phyloP scores from a whole-genome alignment of 2,113 vertebrate genomes.

The Bucco capensis region DNA sequence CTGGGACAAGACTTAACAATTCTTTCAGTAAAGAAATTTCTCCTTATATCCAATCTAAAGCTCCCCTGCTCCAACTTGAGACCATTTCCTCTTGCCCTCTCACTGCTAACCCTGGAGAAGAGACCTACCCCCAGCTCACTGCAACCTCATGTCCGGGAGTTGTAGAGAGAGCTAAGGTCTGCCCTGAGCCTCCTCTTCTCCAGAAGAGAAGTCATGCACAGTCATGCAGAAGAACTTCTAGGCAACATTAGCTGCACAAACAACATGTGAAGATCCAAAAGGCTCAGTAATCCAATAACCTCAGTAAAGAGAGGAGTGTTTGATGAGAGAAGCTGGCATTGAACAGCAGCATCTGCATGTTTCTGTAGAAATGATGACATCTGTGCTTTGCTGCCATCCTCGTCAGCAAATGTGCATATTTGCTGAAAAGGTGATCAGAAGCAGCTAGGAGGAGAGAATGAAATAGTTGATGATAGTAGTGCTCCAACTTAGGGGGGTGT shows the following conservation, averaged over 20 bases:
- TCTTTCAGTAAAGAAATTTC: no score
- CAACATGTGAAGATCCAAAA: neutral
- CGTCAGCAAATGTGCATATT: slow-evolving; percentile 13
- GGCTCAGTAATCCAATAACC: no score
- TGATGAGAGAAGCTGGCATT: neutral
- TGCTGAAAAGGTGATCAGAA: neutral
- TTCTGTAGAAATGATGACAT: neutral
- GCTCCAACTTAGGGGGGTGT: neutral
- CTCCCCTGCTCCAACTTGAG: no score
- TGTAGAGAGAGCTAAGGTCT: no score
- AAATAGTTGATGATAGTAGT: neutral
- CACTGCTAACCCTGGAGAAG: no score
- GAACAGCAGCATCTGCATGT: neutral
- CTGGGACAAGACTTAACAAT: no score
- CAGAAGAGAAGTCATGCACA: no score
- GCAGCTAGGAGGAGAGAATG: neutral
- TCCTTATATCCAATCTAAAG: no score
- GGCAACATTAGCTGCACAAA: neutral
- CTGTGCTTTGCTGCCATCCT: neutral
- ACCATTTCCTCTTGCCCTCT: no score
- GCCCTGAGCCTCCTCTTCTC: no score
- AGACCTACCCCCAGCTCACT: no score
- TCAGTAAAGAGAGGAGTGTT: neutral
- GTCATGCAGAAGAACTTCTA: neutral
- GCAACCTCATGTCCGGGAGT: no score